phyloP scores from a whole-genome alignment of 2,797 vertebrate species.

The Gymnopithys bicolor region DNA sequence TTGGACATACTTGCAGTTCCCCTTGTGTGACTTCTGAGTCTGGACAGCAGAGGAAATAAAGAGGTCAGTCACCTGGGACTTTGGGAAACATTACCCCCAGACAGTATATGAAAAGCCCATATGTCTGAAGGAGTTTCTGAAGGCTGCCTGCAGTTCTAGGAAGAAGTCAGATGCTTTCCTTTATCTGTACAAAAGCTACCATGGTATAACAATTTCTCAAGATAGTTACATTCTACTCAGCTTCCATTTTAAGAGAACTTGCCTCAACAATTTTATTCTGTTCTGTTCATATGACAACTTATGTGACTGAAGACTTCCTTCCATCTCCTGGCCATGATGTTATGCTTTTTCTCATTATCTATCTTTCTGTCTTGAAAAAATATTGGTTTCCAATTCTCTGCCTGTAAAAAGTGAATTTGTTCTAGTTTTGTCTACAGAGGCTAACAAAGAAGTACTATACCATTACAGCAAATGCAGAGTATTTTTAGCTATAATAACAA shows the following conservation, averaged over 20 bases:
- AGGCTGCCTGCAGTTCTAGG: neutral
- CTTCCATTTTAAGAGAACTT: conserved; percentile 4
- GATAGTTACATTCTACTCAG: neutral
- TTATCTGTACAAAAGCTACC: neutral
- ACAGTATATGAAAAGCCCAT: neutral
- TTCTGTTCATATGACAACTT: neutral
- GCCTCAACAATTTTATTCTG: neutral
- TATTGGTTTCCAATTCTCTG: neutral
- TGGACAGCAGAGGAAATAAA: neutral
- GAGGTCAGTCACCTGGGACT: neutral
- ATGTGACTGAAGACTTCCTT: neutral
- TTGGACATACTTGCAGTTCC: neutral
- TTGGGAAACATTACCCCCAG: neutral
- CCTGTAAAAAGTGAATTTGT: neutral
- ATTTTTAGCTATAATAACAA: neutral
- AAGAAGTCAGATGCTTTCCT: conserved; percentile 21
- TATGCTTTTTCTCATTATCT: neutral
- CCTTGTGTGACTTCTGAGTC: neutral
- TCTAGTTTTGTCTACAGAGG: neutral
- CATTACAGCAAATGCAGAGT: neutral
- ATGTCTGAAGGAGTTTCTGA: conserved; percentile 5
- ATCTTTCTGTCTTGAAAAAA: neutral
- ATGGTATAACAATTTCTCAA: neutral
- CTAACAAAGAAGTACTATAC: neutral
- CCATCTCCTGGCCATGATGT: neutral